Evolutionary conservation across 2,888 invertebrate species (phyloP).

Genomic region (Gortyna flavago): DNA sequence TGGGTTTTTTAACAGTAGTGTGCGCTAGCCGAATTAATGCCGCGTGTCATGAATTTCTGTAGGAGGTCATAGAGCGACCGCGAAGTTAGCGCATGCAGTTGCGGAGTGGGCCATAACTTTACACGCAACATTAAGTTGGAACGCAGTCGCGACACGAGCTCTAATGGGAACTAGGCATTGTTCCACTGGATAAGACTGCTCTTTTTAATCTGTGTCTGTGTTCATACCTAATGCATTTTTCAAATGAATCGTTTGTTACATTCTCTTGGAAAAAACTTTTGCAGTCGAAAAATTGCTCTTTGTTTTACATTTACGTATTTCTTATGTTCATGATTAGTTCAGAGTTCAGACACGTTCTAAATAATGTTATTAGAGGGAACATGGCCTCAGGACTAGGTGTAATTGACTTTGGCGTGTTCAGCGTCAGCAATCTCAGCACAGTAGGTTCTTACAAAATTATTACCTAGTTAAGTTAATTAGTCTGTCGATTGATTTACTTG

Average conservation of each 20-base stretch:
- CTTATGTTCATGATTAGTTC: not conserved
- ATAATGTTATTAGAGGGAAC: not conserved
- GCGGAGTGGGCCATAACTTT: slow-evolving; percentile 85
- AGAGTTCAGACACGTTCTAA: not conserved
- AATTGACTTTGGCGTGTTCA: not conserved
- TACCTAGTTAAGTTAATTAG: slow-evolving; percentile 2
- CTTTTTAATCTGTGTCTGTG: slow-evolving; percentile 51
- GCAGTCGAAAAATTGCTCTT: not conserved
- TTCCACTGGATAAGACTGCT: slow-evolving; percentile 52
- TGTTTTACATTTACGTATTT: slow-evolving; percentile 1
- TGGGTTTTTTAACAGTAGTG: slow-evolving; percentile 43
- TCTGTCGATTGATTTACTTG: slow-evolving; percentile 12
- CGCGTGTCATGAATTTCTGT: slow-evolving; percentile 81
- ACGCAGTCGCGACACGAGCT: slow-evolving; percentile 80
- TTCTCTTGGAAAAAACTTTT: slow-evolving; percentile 2
- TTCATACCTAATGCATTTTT: slow-evolving; percentile 25
- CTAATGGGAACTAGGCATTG: slow-evolving; percentile 63
- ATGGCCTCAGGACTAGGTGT: not conserved
- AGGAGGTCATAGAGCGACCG: slow-evolving; percentile 77
- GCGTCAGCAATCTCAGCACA: not conserved
- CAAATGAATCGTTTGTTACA: slow-evolving; percentile 15
- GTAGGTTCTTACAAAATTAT: not conserved
- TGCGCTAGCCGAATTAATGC: slow-evolving; percentile 73
- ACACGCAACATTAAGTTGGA: slow-evolving; percentile 88
- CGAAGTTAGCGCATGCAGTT: slow-evolving; percentile 84